Percentiles rank a stretch among this genome's conserved stretches.
Evolutionary conservation across 2,888 invertebrate species (phyloP).

Genomic region (Hypercompe scribonia): DNA sequence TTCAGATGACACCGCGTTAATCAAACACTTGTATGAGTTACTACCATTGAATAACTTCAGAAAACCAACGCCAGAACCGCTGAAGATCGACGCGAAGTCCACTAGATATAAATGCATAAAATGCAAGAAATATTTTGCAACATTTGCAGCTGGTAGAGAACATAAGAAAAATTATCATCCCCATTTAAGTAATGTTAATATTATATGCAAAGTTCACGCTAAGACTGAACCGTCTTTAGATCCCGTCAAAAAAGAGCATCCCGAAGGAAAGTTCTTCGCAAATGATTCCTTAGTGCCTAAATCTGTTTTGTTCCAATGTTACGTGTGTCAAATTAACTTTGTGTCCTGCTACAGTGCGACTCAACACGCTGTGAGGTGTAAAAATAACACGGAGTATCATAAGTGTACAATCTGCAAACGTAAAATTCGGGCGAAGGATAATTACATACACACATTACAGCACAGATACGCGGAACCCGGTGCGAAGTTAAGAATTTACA

Average conservation of each 20-base stretch:
- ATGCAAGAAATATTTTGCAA: conserved; percentile 15
- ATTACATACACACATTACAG: conserved; percentile 53
- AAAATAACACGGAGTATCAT: conserved; percentile 4
- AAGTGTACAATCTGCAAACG: conserved; percentile 56
- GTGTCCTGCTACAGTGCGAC: conserved; percentile 38
- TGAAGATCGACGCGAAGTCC: conserved; percentile 10
- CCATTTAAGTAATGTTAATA: neutral
- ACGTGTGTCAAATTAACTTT: conserved; percentile 55
- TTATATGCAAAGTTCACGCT: conserved; percentile 12
- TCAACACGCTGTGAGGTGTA: conserved; percentile 39
- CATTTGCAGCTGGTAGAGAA: conserved; percentile 1
- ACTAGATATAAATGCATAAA: conserved; percentile 15
- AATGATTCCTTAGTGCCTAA: conserved; percentile 46
- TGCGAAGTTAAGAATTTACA: conserved; percentile 56
- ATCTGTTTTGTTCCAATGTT: conserved; percentile 56
- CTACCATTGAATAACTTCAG: conserved; percentile 47
- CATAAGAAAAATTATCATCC: conserved; percentile 16
- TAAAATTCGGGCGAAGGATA: conserved; percentile 49
- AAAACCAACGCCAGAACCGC: conserved; percentile 12
- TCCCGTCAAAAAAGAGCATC: neutral
- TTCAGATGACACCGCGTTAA: conserved; percentile 54
- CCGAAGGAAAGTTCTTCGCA: conserved; percentile 17
- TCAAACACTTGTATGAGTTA: conserved; percentile 64
- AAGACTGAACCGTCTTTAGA: conserved; percentile 6
- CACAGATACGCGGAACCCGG: conserved; percentile 46